Conservation (phyloP, 2,113 vertebrate genomes). For the Hyla sarda region DNA sequence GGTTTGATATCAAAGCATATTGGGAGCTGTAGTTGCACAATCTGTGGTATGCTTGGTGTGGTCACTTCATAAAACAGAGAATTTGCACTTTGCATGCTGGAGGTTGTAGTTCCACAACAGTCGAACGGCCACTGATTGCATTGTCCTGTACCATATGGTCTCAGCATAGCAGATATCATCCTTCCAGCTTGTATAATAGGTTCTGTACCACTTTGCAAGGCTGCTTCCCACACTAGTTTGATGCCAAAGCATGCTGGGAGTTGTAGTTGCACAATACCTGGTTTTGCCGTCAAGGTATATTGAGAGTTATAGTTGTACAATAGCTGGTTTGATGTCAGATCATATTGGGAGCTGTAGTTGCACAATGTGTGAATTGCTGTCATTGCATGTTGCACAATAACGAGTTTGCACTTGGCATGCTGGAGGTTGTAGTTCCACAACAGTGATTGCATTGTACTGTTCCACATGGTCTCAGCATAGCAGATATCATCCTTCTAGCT, state of each 20-base stretch:
- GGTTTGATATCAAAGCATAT: neutral
- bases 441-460: neutral
- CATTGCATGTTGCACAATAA: neutral
- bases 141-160: too few species aligned
- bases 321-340: neutral
- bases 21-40: neutral
- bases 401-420: neutral
- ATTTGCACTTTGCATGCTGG: neutral
- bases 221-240: slow-evolving; percentile 19
- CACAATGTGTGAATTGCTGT: neutral
- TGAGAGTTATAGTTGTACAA: neutral
- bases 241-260: neutral
- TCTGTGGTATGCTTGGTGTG: neutral
- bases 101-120: neutral
- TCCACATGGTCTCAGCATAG: too few species aligned
- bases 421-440: neutral
- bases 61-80: neutral
- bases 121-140: too few species aligned
- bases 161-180: neutral
- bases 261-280: neutral
- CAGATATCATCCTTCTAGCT: neutral
- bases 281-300: neutral
- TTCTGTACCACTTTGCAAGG: neutral
- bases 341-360: neutral
- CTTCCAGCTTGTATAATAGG: neutral